Evolutionary conservation across 2,113 vertebrate species (phyloP).

Genomic region (Anguilla rostrata): DNA sequence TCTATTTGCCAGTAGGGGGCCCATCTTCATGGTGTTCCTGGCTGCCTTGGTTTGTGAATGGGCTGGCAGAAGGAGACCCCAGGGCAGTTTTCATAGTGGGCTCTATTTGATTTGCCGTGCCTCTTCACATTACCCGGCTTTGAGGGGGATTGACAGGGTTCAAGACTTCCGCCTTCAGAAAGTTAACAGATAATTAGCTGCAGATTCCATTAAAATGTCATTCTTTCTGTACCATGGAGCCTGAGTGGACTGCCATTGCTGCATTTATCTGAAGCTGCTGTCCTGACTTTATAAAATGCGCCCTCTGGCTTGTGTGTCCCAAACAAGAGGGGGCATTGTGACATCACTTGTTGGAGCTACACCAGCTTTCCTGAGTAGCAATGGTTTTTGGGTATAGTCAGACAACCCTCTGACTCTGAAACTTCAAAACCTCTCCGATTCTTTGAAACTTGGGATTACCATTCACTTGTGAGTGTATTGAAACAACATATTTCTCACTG

Average conservation of each 20-base stretch:
- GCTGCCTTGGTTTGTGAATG: not conserved
- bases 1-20: not conserved
- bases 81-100: not conserved
- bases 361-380: no score
- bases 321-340: not conserved
- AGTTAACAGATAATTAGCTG: conserved; percentile 15
- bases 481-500: not conserved
- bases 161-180: not conserved
- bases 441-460: not conserved
- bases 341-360: not conserved
- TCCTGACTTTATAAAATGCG: not conserved
- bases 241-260: not conserved
- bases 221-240: not conserved
- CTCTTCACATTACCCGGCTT: not conserved
- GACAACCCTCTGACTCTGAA: no score
- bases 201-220: conserved; percentile 1
- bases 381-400: no score
- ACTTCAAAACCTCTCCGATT: not conserved
- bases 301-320: not conserved
- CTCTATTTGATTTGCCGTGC: not conserved
- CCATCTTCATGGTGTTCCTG: not conserved
- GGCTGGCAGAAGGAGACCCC: not conserved
- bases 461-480: not conserved
- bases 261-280: not conserved
- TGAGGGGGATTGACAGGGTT: conserved; percentile 13